Base-by-base conservation (phyloP, 2,888 invertebrate genomes). In the Orthosia cruda region DNA sequence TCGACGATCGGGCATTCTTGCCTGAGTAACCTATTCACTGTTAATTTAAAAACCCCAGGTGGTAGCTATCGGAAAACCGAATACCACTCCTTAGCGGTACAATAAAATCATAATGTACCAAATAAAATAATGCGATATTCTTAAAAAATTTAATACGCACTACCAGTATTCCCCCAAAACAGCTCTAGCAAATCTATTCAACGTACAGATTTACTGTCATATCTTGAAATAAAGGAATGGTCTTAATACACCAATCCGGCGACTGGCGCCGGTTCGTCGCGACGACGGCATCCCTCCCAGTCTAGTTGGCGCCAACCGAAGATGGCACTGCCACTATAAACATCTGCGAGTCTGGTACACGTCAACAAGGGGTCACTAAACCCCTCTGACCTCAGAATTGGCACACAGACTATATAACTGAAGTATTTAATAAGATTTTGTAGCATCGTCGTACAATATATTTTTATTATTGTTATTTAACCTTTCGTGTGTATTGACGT, bases 201-300 rank as follows among this genome's bases (percentile, higher is more conserved):
- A 47, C 20, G 58, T 71, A 16, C 69, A 81, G 70, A 77, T 74
- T 78, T 74, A 74, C 63, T 75, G 61, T 75, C 61, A 54, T 58
- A 63, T 68, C 59, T 57, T 15, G 54, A 59, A 58, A 68, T 74
- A 83, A 79, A 68, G 70, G 58, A 65, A 59, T 32, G 40, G 54
- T 58, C 65, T 70, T 74, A 72, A 71, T 83, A 71, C 50, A 61
- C 47, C 64, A 20, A 72, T 69, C 47, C 52, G 77, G 81, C 79
- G 72, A 71, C 71, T 59, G 95, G 94, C 95, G 95, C 94, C 95
- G 66, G 47, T 32, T 72, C 65, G 95, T 91, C 95, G 93, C 92
- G 94, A 81, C 94, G 86, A 65, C 83, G 72, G 55, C 64, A 74
- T 45, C 69, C 69, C 68, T 87, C 76, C 86, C 89, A 95, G 94